Evolutionary conservation across 2,797 vertebrate species (phyloP), one percentile per base, ranked within the genome.

Genomic region (Heteromormyrus szaboi): DNA sequence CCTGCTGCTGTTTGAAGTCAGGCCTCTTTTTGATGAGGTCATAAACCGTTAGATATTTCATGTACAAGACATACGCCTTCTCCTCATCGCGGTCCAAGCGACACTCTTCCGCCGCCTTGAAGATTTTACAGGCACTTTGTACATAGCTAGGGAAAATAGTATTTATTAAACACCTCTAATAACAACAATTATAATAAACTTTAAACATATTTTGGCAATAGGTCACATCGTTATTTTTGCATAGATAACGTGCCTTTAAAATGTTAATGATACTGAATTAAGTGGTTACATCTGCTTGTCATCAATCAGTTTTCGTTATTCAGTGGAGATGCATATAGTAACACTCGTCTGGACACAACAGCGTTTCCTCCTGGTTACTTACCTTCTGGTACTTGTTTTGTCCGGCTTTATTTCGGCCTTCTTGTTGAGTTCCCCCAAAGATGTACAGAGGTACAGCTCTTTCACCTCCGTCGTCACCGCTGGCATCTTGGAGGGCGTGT

Each of bases 41-140:
- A 95, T 98, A 98, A 22, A 99, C 97, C 79, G 97, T 94, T 91
- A 98, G 95, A 88, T 97, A 99, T 94, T 99, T 99, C 99, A 99
- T 99, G 89, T 99, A 99, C 0, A 99, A 92, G 37, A 99, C 97
- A 85, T 99, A 99, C 44, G 98, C 97, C 90, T 94, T 99, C 94
- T 99, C 99, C 94, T 99, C 99, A 92, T 99, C 99, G 92, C 97
- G 93, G 84, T 99, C 97, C 92, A 99, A 93, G 33, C 98, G 97
- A 93, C 96, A 96, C 93, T 99, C 97, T 91, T 99, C 99, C 0
- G 99, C 99, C 25, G 97, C 95, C 94, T 98, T 99, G 93, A 99
- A 99, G 92, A 99, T 97, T 95, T 98, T 99, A 93, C 96, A 96
- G 88, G 99, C 98, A 91, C 97, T 99, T 93, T 98, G 97, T 62